Percentiles rank a stretch among this genome's conserved stretches.
Evolutionary conservation across 2,113 vertebrate genomes (phyloP).

Genomic region (Marcusenius ussheri): DNA sequence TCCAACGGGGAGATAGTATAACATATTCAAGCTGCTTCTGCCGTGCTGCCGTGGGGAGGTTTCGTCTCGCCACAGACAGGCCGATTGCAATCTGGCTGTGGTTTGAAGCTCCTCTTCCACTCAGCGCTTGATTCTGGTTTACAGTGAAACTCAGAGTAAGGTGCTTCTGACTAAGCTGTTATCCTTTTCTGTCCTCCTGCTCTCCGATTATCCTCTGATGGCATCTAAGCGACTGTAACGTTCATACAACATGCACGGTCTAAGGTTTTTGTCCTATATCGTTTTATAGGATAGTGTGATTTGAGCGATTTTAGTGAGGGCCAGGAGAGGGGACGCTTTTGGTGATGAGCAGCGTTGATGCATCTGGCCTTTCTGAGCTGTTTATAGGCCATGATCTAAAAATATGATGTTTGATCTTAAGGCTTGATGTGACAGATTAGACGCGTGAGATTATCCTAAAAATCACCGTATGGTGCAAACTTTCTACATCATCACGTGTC

Average conservation of each 20-base stretch:
- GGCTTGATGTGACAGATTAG: not conserved
- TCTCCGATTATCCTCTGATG: conserved; percentile 43
- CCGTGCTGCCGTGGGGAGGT: conserved; percentile 62
- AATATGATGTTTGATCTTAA: not conserved
- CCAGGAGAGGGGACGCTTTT: not conserved
- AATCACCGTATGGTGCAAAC: not conserved
- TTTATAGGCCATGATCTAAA: conserved; percentile 9
- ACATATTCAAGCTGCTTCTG: conserved; percentile 64
- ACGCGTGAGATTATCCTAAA: not conserved
- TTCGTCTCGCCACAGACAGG: conserved; percentile 58
- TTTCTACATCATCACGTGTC: not conserved
- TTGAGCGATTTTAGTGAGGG: not conserved
- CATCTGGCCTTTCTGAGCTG: not conserved
- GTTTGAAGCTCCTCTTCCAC: conserved; percentile 45
- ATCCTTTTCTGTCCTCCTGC: conserved; percentile 37
- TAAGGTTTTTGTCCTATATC: conserved; percentile 40
- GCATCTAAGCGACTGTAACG: conserved; percentile 48
- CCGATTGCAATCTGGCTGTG: conserved; percentile 60
- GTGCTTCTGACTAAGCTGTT: conserved; percentile 47
- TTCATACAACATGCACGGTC: conserved; percentile 19
- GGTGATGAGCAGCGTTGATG: not conserved
- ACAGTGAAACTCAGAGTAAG: conserved; percentile 24
- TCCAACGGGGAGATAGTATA: conserved; percentile 61
- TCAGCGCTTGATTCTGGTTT: conserved; percentile 24
- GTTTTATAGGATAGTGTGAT: conserved; percentile 5